Percentiles rank a stretch among this genome's conserved stretches.
These are phyloP conservation scores for Tadarida brasiliensis DNA, from an alignment of 2,797 vertebrate species.

Conservation along the genomic window DNA sequence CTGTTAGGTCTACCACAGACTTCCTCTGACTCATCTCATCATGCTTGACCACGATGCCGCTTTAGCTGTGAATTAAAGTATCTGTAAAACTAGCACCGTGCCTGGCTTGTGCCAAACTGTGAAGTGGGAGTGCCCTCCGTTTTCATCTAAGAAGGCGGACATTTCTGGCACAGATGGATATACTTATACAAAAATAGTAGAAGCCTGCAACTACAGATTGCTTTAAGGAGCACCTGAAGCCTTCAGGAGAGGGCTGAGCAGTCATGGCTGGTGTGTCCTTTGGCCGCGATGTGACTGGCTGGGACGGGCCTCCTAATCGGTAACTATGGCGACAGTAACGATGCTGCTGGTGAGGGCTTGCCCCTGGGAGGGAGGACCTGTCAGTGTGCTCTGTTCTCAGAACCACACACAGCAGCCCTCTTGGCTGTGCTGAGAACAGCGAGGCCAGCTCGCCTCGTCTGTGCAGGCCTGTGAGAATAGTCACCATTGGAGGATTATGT, in stretches of 20 bases:
- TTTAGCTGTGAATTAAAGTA: not conserved
- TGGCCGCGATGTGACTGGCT: not conserved
- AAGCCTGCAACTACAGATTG: not conserved
- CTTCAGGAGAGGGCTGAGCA: not conserved
- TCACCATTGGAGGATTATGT: not conserved
- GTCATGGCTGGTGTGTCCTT: accelerated
- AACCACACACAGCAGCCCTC: not conserved
- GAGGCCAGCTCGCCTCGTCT: not conserved
- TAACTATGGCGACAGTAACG: not conserved
- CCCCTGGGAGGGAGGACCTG: not conserved
- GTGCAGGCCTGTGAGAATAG: not conserved
- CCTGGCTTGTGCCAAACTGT: not conserved
- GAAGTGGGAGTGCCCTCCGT: not conserved
- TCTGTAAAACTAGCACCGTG: not conserved
- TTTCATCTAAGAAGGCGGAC: not conserved
- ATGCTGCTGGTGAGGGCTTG: not conserved
- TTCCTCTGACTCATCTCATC: no score
- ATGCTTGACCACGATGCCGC: accelerated
- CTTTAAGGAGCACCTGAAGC: not conserved
- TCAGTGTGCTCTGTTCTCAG: not conserved
- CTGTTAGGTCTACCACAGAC: not conserved
- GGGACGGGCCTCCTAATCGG: accelerated
- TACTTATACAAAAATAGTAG: not conserved
- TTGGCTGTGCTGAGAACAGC: no score
- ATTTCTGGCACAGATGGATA: not conserved